Evolutionary conservation across 2,888 invertebrate species (phyloP).

Genomic region (Brenthis daphne): DNA sequence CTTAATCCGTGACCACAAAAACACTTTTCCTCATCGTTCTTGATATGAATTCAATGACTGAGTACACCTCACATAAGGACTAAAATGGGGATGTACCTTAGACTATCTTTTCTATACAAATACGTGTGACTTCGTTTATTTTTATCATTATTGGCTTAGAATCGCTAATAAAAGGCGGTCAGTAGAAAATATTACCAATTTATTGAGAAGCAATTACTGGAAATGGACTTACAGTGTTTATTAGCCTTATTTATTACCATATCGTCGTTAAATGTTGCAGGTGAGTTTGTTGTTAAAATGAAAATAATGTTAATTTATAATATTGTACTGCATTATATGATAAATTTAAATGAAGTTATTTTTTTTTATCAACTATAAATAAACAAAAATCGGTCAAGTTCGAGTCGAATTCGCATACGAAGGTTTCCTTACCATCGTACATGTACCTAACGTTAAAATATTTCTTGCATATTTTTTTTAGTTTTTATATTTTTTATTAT

Average conservation of each 20-base stretch:
- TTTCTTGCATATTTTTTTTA: no score
- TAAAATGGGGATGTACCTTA: conserved; percentile 29
- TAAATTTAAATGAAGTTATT: no score
- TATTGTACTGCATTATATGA: no score
- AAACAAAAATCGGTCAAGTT: no score
- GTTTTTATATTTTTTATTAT: no score
- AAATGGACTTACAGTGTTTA: background rate
- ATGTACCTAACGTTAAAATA: no score
- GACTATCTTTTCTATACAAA: conserved; percentile 23
- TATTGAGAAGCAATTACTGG: background rate
- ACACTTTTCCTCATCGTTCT: background rate
- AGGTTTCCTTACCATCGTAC: no score
- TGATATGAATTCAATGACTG: background rate
- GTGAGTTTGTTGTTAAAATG: background rate
- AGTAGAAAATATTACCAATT: background rate
- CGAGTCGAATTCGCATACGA: no score
- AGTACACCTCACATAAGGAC: background rate
- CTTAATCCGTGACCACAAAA: background rate
- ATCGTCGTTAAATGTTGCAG: background rate
- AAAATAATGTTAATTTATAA: no score
- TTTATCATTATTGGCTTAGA: conserved; percentile 17
- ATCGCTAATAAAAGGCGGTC: background rate
- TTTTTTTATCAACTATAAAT: no score
- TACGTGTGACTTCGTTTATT: conserved; percentile 2
- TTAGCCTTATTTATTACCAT: background rate